Evolutionary conservation across 2,888 invertebrate species (phyloP), one percentile per base, ranked within the genome.

Genomic region (Bugulina stolonifera): DNA sequence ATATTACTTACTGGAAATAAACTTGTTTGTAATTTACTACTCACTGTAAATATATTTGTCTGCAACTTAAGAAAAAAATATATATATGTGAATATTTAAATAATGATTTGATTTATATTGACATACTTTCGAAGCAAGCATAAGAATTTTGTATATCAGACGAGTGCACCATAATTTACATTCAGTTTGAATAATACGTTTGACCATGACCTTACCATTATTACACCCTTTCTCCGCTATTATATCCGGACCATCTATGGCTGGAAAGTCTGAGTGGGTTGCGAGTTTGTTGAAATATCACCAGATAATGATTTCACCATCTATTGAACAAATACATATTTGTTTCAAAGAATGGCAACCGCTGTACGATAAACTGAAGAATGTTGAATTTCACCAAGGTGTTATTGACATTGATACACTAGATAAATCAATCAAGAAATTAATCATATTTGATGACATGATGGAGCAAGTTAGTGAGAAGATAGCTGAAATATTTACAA

Each of bases 401-500:
- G n/a, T 57, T 22, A 57, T 57, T 57, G 57, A 57, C n/a, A n/a
- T 57, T 5, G 25, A 57, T 57, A 27, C n/a, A 57, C 57, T 57
- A 23, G 57, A 57, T 57, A 57, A 57, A 57, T 5, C 57, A 57
- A 57, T 57, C 3, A 57, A 27, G n/a, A 57, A 57, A 57, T n/a
- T 57, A 27, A 57, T 57, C 57, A 57, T 57, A 23, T 57, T 23
- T 27, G 57, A 57, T 27, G 57, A 57, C n/a, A 57, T 57, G 57
- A 57, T 57, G 57, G 57, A 57, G 23, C 57, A 57, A 57, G 57
- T 57, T 5, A 57, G 25, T n/a, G 23, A 57, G 25, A 27, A 57
- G n/a, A 57, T 57, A 27, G n/a, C 57, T 57, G 57, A 57, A 27
- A 57, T 57, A 57, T 57, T 57, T n/a, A 57, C 57, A 3, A 57